phyloP scores from a whole-genome alignment of 2,888 invertebrate genomes.

The Oxyteleia sp. region DNA sequence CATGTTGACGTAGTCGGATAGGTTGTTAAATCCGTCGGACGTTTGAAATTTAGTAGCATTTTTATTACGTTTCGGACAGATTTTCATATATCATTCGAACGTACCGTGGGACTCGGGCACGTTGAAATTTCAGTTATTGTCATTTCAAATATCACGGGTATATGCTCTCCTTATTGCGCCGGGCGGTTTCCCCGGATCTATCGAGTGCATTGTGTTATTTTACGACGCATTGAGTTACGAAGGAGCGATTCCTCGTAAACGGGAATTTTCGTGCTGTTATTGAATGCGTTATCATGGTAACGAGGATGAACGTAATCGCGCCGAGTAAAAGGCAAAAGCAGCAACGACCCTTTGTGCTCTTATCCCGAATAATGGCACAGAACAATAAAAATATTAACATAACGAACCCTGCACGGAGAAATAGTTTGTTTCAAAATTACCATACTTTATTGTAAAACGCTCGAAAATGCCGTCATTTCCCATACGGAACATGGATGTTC shows the following conservation, averaged over 20 bases:
- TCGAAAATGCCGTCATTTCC: no score
- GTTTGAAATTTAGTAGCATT: constrained; percentile 62
- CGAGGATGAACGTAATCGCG: neutral
- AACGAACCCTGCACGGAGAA: no score
- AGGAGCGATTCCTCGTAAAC: neutral
- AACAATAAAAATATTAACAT: constrained; percentile 8
- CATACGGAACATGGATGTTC: no score
- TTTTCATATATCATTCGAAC: constrained; percentile 63
- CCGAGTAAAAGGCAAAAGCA: no score
- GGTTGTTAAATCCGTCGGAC: constrained; percentile 50
- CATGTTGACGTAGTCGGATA: constrained; percentile 58
- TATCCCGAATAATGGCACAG: neutral
- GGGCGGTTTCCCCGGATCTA: constrained; percentile 19
- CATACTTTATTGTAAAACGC: no score
- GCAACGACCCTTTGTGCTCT: no score
- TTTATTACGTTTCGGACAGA: constrained; percentile 57
- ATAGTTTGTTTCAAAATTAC: no score
- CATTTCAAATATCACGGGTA: constrained; percentile 33
- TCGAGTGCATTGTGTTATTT: constrained; percentile 28
- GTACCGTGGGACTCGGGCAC: constrained; percentile 36
- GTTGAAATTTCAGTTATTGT: constrained; percentile 64
- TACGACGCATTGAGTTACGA: constrained; percentile 34
- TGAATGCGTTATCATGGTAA: constrained; percentile 5
- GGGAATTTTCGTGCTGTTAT: neutral
- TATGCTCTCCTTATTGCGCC: constrained; percentile 32